Conservation (phyloP, 2,113 vertebrate genomes). For the Osmerus eperlanus region DNA sequence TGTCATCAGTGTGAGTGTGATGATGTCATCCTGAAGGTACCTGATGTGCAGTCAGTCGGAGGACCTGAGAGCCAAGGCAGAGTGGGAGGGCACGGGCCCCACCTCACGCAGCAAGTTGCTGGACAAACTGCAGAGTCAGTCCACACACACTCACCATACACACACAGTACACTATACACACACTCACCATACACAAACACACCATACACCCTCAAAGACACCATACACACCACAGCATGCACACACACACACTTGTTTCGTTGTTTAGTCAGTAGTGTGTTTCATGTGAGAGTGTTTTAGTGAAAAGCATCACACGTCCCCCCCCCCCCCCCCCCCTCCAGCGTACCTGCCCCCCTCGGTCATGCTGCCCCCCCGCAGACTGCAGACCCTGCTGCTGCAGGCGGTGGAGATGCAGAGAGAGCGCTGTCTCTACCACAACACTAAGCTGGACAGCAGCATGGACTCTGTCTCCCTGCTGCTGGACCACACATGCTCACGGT, state of each 20-base stretch:
- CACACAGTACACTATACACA: too few species aligned
- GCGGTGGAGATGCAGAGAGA: slow-evolving; percentile 94
- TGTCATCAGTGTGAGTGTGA: slow-evolving; percentile 3
- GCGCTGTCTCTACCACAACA: slow-evolving; percentile 96
- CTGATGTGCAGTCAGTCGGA: slow-evolving; percentile 97
- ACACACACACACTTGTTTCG: too few species aligned
- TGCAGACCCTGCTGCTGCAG: slow-evolving; percentile 92
- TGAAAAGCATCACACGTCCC: not conserved
- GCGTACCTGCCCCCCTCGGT: slow-evolving; percentile 95
- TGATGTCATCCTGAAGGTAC: slow-evolving; percentile 73
- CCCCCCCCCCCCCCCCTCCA: slow-evolving; percentile 42
- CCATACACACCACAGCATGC: too few species aligned
- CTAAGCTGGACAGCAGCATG: slow-evolving; percentile 87
- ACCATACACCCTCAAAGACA: too few species aligned
- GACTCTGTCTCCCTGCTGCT: slow-evolving; percentile 93
- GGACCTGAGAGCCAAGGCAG: slow-evolving; percentile 91
- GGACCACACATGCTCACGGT: slow-evolving; percentile 97
- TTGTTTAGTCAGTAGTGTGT: too few species aligned
- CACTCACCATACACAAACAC: not conserved
- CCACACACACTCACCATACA: slow-evolving; percentile 6
- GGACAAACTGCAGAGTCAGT: slow-evolving; percentile 97
- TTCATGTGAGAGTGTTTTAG: too few species aligned
- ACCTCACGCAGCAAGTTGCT: slow-evolving; percentile 88
- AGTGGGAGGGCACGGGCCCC: slow-evolving; percentile 95
- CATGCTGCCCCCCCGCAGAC: slow-evolving; percentile 93